Percentiles rank a stretch among this genome's conserved stretches.
Evolutionary conservation across 2,888 invertebrate genomes (phyloP).

Genomic region (Horisme vitalbata): DNA sequence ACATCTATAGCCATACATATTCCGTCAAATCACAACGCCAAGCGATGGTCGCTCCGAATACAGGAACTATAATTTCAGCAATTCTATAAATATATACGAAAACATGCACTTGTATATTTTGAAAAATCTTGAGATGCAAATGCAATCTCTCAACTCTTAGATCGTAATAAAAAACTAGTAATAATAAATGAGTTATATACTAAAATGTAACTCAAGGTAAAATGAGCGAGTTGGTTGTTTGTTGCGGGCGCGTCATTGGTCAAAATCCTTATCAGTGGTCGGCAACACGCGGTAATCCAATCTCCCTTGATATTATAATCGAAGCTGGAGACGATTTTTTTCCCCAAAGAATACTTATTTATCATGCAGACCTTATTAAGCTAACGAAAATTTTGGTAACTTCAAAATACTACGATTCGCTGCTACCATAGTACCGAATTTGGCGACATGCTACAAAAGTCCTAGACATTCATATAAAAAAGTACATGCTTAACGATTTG

Average conservation of each 20-base stretch:
- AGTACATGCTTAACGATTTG: slow-evolving; percentile 7
- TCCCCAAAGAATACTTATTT: neutral
- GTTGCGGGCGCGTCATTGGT: slow-evolving; percentile 6
- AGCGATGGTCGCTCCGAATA: neutral
- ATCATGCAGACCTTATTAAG: too few relatives aligned
- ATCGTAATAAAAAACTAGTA: neutral
- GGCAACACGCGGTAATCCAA: neutral
- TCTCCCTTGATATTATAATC: neutral
- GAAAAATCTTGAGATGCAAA: neutral
- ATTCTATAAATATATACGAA: neutral
- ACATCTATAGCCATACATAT: slow-evolving; percentile 9
- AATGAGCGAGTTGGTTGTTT: neutral
- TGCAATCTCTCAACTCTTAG: neutral
- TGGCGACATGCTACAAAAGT: slow-evolving; percentile 11
- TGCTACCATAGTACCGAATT: neutral
- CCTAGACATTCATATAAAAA: slow-evolving; percentile 1
- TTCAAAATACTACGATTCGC: neutral
- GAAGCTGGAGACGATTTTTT: slow-evolving; percentile 1
- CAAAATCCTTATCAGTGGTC: slow-evolving; percentile 7
- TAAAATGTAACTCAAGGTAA: slow-evolving; percentile 8
- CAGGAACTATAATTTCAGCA: neutral
- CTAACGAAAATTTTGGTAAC: neutral
- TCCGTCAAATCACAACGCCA: slow-evolving; percentile 5
- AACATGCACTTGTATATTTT: slow-evolving; percentile 2
- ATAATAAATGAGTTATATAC: slow-evolving; percentile 1